Conservation (phyloP, 2,888 invertebrate species). For the Idaea dimidiata region DNA sequence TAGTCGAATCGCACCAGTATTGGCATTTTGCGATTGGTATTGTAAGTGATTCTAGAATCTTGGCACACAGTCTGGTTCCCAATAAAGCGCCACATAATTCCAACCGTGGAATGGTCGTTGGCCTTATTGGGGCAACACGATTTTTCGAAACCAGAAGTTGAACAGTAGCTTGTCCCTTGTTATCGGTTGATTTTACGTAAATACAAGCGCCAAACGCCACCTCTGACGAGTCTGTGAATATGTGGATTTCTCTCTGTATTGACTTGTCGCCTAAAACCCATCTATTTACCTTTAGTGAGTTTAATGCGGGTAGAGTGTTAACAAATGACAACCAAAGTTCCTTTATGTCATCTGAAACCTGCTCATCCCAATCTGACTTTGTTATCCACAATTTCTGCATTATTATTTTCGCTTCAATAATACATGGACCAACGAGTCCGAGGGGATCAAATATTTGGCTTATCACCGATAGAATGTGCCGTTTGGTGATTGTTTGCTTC, state of each 20-base stretch:
- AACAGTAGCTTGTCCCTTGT: slow-evolving; percentile 12
- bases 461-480: slow-evolving; percentile 7
- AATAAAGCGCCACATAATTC: slow-evolving; percentile 35
- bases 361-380: slow-evolving; percentile 20
- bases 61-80: slow-evolving; percentile 24
- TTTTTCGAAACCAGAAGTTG: slow-evolving; percentile 25
- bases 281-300: slow-evolving; percentile 26
- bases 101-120: slow-evolving; percentile 28
- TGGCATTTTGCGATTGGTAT: slow-evolving; percentile 6
- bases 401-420: slow-evolving; percentile 21
- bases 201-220: slow-evolving; percentile 22
- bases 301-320: slow-evolving; percentile 14
- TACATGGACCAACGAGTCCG: slow-evolving; percentile 17
- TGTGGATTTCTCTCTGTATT: slow-evolving; percentile 20
- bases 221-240: slow-evolving; percentile 26
- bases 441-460: slow-evolving; percentile 16
- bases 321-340: slow-evolving; percentile 1
- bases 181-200: slow-evolving; percentile 16
- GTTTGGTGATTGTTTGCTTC: slow-evolving; percentile 5
- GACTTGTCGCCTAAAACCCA: slow-evolving; percentile 13
- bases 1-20: slow-evolving; percentile 33
- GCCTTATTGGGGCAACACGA: slow-evolving; percentile 25
- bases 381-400: slow-evolving; percentile 22
- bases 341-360: slow-evolving; percentile 20
- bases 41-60: slow-evolving; percentile 20